These are phyloP conservation scores for Hybos culiciformis DNA, from an alignment of 2,888 invertebrate genomes.

Conservation along the genomic window DNA sequence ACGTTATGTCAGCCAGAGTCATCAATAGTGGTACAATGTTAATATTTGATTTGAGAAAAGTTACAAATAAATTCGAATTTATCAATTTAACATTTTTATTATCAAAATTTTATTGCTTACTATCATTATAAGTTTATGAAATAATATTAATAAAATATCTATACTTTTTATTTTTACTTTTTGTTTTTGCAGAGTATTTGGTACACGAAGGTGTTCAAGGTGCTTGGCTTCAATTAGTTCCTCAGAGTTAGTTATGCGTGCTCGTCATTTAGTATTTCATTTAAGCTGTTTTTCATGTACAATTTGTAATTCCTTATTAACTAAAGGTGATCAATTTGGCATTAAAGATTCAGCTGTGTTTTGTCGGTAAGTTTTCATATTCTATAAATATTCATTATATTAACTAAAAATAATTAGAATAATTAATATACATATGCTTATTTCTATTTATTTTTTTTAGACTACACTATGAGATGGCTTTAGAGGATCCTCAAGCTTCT, in stretches of 20 bases:
- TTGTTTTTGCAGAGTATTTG: slow-evolving; percentile 63
- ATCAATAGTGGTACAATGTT: too few species aligned
- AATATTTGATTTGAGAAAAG: too few species aligned
- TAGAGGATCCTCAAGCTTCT: slow-evolving; percentile 28
- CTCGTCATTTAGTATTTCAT: slow-evolving; percentile 84
- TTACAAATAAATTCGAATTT: background rate
- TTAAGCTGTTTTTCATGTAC: slow-evolving; percentile 90
- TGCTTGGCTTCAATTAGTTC: slow-evolving; percentile 81
- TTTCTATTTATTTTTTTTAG: slow-evolving; percentile 16
- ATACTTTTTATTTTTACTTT: too few species aligned
- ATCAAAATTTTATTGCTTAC: too few species aligned
- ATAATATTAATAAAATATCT: too few species aligned
- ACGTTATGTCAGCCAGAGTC: too few species aligned
- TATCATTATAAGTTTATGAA: too few species aligned
- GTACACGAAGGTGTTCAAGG: slow-evolving; percentile 74
- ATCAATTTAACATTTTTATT: too few species aligned
- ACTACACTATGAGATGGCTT: slow-evolving; percentile 34
- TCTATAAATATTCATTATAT: background rate
- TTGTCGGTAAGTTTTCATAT: slow-evolving; percentile 47
- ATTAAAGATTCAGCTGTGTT: slow-evolving; percentile 78
- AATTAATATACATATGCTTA: background rate
- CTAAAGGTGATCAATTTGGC: slow-evolving; percentile 91
- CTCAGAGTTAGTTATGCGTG: slow-evolving; percentile 89
- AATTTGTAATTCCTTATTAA: slow-evolving; percentile 71
- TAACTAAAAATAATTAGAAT: background rate